Evolutionary conservation across 2,888 invertebrate species (phyloP).

Genomic region (Microplitis manilae): DNA sequence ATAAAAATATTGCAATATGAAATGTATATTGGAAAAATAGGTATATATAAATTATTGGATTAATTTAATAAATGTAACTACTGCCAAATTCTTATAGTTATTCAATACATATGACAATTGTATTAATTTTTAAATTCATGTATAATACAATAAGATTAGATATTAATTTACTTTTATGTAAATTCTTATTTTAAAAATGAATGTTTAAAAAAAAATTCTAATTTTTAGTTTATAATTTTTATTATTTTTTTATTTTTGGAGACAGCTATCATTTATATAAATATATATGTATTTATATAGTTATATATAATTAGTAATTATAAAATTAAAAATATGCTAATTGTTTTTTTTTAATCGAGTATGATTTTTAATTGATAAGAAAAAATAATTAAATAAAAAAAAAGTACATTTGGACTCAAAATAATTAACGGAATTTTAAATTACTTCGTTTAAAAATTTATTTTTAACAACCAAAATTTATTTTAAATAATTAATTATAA

Average conservation of each 20-base stretch:
- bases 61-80: neutral
- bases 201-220: no score
- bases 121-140: neutral
- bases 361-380: no score
- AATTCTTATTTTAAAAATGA: neutral
- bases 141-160: neutral
- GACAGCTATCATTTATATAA: neutral
- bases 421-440: no score
- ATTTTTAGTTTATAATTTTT: no score
- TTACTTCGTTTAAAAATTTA: no score
- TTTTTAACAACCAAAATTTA: no score
- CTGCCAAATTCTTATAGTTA: neutral
- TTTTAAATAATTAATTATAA: no score
- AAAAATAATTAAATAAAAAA: no score
- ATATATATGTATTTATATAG: neutral
- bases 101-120: neutral
- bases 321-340: no score
- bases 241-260: no score
- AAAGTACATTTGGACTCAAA: no score
- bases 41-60: neutral
- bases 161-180: neutral
- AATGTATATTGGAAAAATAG: neutral
- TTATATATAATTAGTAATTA: neutral
- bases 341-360: no score
- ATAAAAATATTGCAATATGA: neutral